Evolutionary conservation across 2,797 vertebrate species (phyloP).

Genomic region (Sebastes taczanowskii): DNA sequence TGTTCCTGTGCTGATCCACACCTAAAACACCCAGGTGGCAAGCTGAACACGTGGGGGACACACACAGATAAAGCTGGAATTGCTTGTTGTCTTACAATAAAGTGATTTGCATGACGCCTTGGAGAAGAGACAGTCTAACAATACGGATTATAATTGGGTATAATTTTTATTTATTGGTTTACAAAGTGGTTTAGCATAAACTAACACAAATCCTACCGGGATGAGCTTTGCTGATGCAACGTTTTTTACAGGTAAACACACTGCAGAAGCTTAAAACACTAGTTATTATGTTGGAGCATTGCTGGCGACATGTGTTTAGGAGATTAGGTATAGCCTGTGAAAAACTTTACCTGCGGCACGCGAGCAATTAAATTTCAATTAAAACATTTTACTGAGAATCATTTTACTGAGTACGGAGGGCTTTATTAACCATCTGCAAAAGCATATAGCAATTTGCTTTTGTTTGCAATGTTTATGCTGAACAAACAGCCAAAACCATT

Average conservation of each 20-base stretch:
- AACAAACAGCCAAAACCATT: neutral
- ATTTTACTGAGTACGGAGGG: neutral
- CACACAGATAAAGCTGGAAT: conserved; percentile 22
- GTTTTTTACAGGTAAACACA: conserved; percentile 4
- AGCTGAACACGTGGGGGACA: neutral
- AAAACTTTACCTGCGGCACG: neutral
- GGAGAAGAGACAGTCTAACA: conserved; percentile 3
- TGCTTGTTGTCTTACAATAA: conserved; percentile 40
- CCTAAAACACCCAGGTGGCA: conserved; percentile 36
- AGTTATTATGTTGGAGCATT: neutral
- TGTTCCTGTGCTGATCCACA: conserved; percentile 40
- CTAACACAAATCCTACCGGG: neutral
- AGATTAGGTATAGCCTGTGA: neutral
- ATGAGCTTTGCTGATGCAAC: neutral
- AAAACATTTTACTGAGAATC: neutral
- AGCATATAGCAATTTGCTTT: neutral
- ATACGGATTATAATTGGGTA: neutral
- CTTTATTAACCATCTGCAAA: neutral
- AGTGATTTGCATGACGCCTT: conserved; percentile 26
- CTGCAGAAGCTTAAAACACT: neutral
- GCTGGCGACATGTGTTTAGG: neutral
- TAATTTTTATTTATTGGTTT: neutral
- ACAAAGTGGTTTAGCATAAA: conserved; percentile 25
- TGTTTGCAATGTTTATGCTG: neutral
- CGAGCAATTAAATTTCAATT: conserved; percentile 15